These are phyloP conservation scores for Hirudo medicinalis DNA, from an alignment of 1,140 invertebrate genomes.

Conservation along the genomic window DNA sequence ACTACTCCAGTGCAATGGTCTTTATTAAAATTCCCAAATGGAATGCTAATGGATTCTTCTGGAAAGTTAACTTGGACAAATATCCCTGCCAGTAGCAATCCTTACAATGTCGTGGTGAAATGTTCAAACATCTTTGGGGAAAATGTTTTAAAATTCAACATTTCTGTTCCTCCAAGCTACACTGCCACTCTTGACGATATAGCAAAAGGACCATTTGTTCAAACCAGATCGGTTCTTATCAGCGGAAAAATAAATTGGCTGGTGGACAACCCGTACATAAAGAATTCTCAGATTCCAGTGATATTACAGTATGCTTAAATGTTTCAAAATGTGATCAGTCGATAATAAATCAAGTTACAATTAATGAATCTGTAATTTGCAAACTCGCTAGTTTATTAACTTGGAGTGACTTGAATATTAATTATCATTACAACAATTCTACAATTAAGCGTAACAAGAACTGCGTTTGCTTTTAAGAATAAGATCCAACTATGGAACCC, in stretches of 20 bases:
- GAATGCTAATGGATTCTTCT: constrained; percentile 22
- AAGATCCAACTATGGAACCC: constrained; percentile 11
- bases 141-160: constrained; percentile 16
- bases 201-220: constrained; percentile 19
- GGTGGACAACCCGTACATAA: neutral
- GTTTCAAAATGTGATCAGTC: neutral
- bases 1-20: constrained; percentile 23
- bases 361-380: too few species aligned
- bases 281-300: constrained; percentile 9
- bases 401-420: too few species aligned
- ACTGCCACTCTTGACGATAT: constrained; percentile 14
- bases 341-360: neutral
- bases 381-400: too few species aligned
- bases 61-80: constrained; percentile 21
- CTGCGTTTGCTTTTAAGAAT: neutral
- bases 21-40: constrained; percentile 16
- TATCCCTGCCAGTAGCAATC: constrained; percentile 13
- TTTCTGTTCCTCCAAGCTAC: constrained; percentile 24
- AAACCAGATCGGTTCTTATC: constrained; percentile 21
- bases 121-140: constrained; percentile 21
- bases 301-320: constrained; percentile 12
- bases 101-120: constrained; percentile 19
- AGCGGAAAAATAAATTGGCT: constrained; percentile 21
- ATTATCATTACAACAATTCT: too few species aligned
- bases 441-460: too few species aligned